Percentiles rank a stretch among this genome's conserved stretches.
Evolutionary conservation across 1,140 invertebrate species (phyloP).

Genomic region (Tetramorium parvispinum): DNA sequence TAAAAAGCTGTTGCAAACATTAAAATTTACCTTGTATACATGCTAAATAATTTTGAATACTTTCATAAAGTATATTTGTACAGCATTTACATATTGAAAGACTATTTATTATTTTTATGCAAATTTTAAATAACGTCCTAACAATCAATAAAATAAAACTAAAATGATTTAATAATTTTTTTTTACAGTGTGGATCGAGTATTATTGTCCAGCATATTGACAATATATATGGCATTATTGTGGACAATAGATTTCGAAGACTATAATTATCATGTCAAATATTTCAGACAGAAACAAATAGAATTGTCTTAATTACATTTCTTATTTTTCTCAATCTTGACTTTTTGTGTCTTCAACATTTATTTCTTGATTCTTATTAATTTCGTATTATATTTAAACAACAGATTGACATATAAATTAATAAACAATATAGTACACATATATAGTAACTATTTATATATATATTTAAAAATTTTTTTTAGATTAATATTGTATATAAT

Average conservation of each 20-base stretch:
- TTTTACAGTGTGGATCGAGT: conserved; percentile 85
- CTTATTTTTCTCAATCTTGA: not conserved
- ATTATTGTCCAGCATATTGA: conserved; percentile 83
- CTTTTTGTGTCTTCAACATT: not conserved
- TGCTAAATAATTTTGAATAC: not conserved
- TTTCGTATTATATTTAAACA: not conserved
- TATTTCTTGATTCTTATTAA: not conserved
- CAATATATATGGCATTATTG: conserved; percentile 85
- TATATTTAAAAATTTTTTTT: too few species aligned
- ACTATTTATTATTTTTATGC: not conserved
- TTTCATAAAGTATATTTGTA: not conserved
- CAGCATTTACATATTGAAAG: not conserved
- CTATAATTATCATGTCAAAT: conserved; percentile 83
- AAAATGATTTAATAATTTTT: conserved; percentile 54
- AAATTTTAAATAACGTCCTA: not conserved
- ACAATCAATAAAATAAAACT: not conserved
- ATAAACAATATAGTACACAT: not conserved
- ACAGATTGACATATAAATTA: not conserved
- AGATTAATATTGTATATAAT: too few species aligned
- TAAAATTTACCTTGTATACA: too few species aligned
- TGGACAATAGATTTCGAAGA: conserved; percentile 86
- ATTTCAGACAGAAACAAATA: conserved; percentile 76
- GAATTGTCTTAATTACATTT: conserved; percentile 55
- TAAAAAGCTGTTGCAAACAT: too few species aligned
- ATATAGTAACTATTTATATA: not conserved